These are phyloP conservation scores for Leiothrix lutea DNA, from an alignment of 2,113 vertebrate species.

Conservation along the genomic window DNA sequence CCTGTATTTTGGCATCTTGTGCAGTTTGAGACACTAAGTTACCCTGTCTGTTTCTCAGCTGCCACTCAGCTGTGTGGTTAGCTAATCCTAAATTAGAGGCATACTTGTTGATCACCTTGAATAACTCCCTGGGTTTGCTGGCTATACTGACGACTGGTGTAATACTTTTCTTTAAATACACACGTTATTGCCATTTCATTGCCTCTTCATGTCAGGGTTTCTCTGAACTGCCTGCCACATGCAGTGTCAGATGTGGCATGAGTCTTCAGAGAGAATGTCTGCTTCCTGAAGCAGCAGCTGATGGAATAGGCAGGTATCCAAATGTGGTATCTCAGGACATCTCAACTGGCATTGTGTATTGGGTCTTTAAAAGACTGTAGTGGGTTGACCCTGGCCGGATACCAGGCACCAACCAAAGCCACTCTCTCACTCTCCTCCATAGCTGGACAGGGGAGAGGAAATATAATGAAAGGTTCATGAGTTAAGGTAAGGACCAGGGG, in stretches of 20 bases:
- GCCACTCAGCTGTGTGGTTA: neutral
- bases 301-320: neutral
- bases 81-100: neutral
- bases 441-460: neutral
- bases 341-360: neutral
- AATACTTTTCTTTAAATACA: neutral
- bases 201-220: neutral
- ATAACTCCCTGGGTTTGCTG: neutral
- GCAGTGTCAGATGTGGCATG: neutral
- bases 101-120: neutral
- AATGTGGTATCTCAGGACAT: neutral
- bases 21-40: neutral
- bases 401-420: neutral
- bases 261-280: neutral
- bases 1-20: neutral
- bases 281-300: neutral
- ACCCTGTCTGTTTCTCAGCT: neutral
- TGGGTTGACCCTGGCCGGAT: accelerated
- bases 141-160: neutral
- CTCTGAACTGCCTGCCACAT: neutral
- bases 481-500: neutral
- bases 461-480: neutral
- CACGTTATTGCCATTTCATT: neutral
- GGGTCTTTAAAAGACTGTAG: neutral
- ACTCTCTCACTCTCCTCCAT: neutral